These are phyloP conservation scores for Lucilia sericata DNA, from an alignment of 1,140 invertebrate species.

Conservation along the genomic window DNA sequence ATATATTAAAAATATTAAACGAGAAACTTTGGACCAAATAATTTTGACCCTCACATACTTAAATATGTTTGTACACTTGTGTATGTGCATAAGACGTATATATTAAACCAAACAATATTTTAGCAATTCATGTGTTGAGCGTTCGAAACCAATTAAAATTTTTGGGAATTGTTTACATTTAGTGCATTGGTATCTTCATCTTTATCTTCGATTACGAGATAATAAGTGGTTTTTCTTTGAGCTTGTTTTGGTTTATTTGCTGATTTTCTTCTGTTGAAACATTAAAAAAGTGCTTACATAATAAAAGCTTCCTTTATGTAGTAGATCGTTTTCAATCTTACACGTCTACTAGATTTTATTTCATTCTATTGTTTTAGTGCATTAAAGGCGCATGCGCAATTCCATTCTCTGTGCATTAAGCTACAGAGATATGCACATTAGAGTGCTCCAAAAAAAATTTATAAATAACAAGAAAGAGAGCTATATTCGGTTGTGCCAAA, in stretches of 20 bases:
- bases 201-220: constrained; percentile 22
- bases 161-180: neutral
- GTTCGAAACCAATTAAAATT: constrained; percentile 16
- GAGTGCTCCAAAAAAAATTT: too few relatives aligned
- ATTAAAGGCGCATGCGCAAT: neutral
- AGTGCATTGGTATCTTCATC: neutral
- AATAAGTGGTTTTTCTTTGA: neutral
- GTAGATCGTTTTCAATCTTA: neutral
- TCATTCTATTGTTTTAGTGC: too few relatives aligned
- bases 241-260: neutral
- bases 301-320: neutral
- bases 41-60: too few relatives aligned
- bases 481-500: too few relatives aligned
- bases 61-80: too few relatives aligned
- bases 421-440: too few relatives aligned
- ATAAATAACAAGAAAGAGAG: too few relatives aligned
- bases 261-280: neutral
- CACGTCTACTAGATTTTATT: neutral
- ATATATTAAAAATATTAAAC: too few relatives aligned
- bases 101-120: too few relatives aligned
- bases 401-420: neutral
- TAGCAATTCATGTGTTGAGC: neutral
- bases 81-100: too few relatives aligned
- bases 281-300: neutral
- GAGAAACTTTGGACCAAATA: too few relatives aligned